phyloP scores from a whole-genome alignment of 2,888 invertebrate genomes.

The Megaustenia siamemsis region DNA sequence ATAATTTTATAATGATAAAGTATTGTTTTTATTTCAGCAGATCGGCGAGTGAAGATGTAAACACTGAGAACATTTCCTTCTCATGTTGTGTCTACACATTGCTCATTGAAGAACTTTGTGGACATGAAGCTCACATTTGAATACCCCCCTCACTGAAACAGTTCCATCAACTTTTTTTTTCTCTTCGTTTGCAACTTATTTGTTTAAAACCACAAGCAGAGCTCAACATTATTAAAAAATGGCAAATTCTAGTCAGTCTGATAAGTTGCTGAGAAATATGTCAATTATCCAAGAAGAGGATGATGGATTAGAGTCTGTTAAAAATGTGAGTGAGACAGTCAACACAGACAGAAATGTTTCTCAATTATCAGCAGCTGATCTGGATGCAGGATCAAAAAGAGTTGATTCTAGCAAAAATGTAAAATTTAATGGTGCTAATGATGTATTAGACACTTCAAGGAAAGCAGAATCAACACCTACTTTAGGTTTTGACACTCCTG shows the following conservation, averaged over 20 bases:
- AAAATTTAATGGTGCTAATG: slow-evolving; percentile 16
- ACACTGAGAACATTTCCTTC: neutral
- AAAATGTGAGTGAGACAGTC: neutral
- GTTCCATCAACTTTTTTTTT: neutral
- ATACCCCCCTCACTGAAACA: neutral
- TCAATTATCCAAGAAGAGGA: slow-evolving; percentile 3
- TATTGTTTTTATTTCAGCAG: too few species aligned
- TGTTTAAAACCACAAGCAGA: neutral
- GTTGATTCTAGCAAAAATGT: slow-evolving; percentile 17
- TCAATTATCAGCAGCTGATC: neutral
- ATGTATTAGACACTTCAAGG: slow-evolving; percentile 6
- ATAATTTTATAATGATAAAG: too few species aligned
- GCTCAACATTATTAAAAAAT: neutral
- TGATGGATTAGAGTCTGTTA: neutral
- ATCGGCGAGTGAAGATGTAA: too few species aligned
- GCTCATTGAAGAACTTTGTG: neutral
- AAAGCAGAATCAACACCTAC: neutral
- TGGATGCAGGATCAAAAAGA: neutral
- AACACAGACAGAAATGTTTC: neutral
- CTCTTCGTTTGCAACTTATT: neutral
- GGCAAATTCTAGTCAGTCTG: neutral
- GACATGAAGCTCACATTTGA: neutral
- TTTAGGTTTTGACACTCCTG: slow-evolving; percentile 5
- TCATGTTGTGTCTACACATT: neutral
- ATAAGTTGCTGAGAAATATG: neutral